These are phyloP conservation scores for Plectropomus leopardus DNA, from an alignment of 2,113 vertebrate genomes.

Conservation along the genomic window DNA sequence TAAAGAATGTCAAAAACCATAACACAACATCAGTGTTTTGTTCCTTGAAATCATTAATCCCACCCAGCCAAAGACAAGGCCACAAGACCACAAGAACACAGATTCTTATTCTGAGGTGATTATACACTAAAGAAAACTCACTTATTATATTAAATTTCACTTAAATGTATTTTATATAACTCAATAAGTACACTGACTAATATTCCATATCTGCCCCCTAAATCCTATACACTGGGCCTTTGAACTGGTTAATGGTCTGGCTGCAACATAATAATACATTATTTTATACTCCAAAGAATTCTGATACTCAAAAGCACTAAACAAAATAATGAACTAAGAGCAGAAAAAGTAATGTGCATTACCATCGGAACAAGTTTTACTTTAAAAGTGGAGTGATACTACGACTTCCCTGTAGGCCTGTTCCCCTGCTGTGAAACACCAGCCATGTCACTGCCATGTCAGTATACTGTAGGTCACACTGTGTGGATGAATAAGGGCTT, in stretches of 20 bases:
- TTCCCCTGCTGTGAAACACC: conserved; percentile 55
- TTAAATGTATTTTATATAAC: too few species aligned
- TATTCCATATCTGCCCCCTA: not conserved
- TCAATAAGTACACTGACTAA: too few species aligned
- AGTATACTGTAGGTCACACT: conserved; percentile 52
- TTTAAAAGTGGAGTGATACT: conserved; percentile 25
- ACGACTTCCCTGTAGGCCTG: conserved; percentile 15
- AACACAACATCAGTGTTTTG: too few species aligned
- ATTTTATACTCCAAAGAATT: not conserved
- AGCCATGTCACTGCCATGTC: conserved; percentile 51
- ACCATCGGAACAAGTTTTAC: conserved; percentile 5
- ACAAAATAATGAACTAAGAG: not conserved
- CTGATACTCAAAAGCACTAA: not conserved
- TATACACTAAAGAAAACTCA: too few species aligned
- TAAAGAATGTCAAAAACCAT: too few species aligned
- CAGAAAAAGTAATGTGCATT: not conserved
- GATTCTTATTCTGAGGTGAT: too few species aligned
- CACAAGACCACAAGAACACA: too few species aligned
- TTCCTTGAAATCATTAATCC: too few species aligned
- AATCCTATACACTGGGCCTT: too few species aligned
- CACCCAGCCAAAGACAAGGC: too few species aligned
- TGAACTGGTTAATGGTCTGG: not conserved
- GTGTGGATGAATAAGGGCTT: conserved; percentile 46
- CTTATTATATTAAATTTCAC: too few species aligned
- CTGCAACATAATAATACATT: not conserved